Percentiles rank a stretch among this genome's conserved stretches.
Evolutionary conservation across 1,140 invertebrate species (phyloP).

Genomic region (Trichonephila inaurata): DNA sequence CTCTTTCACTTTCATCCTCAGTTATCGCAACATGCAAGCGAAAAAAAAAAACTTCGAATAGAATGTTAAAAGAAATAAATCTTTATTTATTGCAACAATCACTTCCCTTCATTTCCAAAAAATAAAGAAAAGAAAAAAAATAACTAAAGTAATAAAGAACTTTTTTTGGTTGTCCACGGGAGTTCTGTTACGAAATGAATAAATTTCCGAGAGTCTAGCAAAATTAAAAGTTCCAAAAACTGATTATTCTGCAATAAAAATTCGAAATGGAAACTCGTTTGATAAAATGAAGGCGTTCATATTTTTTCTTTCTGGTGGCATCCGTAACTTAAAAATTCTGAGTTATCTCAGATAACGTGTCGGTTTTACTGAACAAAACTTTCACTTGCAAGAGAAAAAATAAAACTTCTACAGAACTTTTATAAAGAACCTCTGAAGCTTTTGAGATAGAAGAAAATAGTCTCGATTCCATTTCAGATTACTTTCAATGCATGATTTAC

Average conservation of each 20-base stretch:
- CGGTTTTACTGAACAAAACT: not conserved
- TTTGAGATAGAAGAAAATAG: not conserved
- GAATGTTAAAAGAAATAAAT: slow-evolving; percentile 13
- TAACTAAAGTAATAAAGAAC: not conserved
- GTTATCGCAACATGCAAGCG: not conserved
- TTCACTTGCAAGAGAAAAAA: not conserved
- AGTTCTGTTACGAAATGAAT: not conserved
- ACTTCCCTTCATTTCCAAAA: slow-evolving; percentile 6
- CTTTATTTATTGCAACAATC: not conserved
- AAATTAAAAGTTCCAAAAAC: not conserved
- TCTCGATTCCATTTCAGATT: not conserved
- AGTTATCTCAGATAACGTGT: not conserved
- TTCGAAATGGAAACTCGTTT: not conserved
- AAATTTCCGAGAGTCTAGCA: not conserved
- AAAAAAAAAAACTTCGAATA: not conserved
- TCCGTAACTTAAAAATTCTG: not conserved
- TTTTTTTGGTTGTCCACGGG: not conserved
- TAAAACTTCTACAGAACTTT: too few relatives aligned
- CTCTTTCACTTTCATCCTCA: not conserved
- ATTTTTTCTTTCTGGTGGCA: not conserved
- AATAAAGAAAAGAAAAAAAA: too few relatives aligned
- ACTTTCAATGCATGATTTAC: not conserved
- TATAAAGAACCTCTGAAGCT: too few relatives aligned
- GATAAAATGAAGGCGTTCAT: not conserved
- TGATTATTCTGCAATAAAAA: not conserved